Base-by-base conservation (phyloP, 2,888 invertebrate genomes). In the Hypercompe scribonia region DNA sequence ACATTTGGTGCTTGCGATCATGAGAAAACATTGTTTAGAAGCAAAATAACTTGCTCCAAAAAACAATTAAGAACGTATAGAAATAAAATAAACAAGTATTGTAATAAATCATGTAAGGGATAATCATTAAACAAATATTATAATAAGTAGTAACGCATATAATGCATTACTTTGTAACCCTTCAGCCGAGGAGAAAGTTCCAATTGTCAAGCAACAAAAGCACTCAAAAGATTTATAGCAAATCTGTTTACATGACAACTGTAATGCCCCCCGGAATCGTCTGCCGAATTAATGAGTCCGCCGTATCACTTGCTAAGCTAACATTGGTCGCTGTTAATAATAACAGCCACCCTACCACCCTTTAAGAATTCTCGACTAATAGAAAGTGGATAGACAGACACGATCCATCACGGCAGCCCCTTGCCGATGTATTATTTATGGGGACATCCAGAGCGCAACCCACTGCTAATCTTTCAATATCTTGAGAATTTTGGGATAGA, bases 401-500 rank as follows among this genome's bases (percentile, higher is more conserved):
- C 94, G 90, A 95, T 95, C 95, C 94, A 95, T 95, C 95, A 95
- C 93, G 81, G 84, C 81, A 77, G 79, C 85, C 92, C 94, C 94
- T 92, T 91, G 89, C 90, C 94, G 88, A 95, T 95, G 95, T 95
- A 95, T 95, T 95, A 95, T 95, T 95, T 95, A 95, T 95, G 90
- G 95, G 93, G 92, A 93, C 94, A 93, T 92, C 89, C 90, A 90
- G 89, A 89, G 87, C 77, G 85, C 90, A 87, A 92, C 93, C 93
- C 91, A 90, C 90, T 91, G 94, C 94, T 95, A 95, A 95, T 95
- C 95, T 95, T 95, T 95, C 95, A 95, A 95, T 95, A 95, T 95
- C 95, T 94, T 92, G 91, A 94, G 92, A 94, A 94, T 93, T 94
- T 93, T 87, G 91, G 94, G 89, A 93, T 92, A 90, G 88, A 85